Base-by-base conservation (phyloP, 2,888 invertebrate species). In the Xestia c-nigrum region DNA sequence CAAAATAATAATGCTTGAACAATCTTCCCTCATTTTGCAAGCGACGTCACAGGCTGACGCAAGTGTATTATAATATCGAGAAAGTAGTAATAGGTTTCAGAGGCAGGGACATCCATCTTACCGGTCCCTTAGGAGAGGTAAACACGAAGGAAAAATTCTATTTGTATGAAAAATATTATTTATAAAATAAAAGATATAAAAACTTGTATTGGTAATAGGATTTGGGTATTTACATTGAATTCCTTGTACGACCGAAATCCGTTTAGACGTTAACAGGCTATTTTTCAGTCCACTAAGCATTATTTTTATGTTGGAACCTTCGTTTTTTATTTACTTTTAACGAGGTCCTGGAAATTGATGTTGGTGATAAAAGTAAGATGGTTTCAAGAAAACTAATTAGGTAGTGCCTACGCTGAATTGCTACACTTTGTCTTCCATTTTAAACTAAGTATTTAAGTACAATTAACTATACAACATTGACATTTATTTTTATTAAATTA, bases 71-170 rank as follows among this genome's bases (percentile, higher is more conserved):
- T 85, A 85, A 85, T 82, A 82, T 72, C 52, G 57, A 70, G 69
- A 81, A 65, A 84, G 84, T 66, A 78, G 75, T 76, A 73, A 72
- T 73, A 81, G 74, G 61, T 70, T 68, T 71, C 38, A 14, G 43
- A 75, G 75, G 83, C 65, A 72, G 71, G 72, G 76, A 76, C 79
- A 88, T 87, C 85, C 82, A 82, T 88, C 87, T 86, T 81, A 81
- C 64, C 43, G 50, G 50, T 86, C 88, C 84, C 67, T 66, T 14
- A 78, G 86, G 86, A 78, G 80, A 79, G 80, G 84, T 80, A 86
- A 80, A 83, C 83, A 66, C 73, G 78, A 78, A 77, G 72, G 71
- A 73, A 80, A 86, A 84, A 81, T 80, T 76, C 66, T 80, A 65
- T 74, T 81, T 73, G 24, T 71, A 76, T 76, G 43, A 76, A 79